Conservation (phyloP, 2,113 vertebrate species). For the Cettia cetti region DNA sequence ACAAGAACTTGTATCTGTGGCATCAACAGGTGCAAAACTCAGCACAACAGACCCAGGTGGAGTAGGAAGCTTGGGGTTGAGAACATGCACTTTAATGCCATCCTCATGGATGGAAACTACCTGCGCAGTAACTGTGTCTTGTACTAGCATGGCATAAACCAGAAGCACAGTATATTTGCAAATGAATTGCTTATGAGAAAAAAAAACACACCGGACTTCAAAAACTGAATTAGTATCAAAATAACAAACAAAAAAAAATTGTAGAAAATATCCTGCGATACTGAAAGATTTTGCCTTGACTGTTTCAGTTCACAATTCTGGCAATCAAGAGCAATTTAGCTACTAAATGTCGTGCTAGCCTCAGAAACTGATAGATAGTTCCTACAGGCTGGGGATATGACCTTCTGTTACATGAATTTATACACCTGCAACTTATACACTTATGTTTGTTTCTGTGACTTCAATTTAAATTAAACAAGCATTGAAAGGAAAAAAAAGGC, state of each 20-base stretch:
- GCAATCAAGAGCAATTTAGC: not conserved
- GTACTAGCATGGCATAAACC: not conserved
- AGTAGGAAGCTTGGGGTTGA: not conserved
- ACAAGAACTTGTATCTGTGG: not conserved
- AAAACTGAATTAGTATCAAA: not conserved
- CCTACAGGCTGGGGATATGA: not conserved
- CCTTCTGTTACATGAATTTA: not conserved
- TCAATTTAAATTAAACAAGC: not conserved
- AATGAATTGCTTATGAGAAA: not conserved
- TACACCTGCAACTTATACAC: not conserved
- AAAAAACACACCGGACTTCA: not conserved
- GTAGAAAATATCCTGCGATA: not conserved
- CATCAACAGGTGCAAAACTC: not conserved
- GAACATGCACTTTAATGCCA: not conserved
- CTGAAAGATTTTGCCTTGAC: not conserved
- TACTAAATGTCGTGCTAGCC: not conserved
- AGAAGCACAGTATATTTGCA: not conserved
- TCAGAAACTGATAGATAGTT: not conserved
- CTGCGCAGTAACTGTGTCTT: not conserved
- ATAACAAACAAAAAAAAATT: not conserved
- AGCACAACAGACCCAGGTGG: not conserved
- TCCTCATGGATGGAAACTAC: not conserved
- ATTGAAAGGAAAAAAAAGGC: not conserved
- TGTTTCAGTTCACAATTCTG: not conserved
- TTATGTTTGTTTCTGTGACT: not conserved